A percentile compares a stretch with the other conserved stretches of the same genome.
Conservation (phyloP, 2,113 vertebrate genomes). For the Platysternon megacephalum region DNA sequence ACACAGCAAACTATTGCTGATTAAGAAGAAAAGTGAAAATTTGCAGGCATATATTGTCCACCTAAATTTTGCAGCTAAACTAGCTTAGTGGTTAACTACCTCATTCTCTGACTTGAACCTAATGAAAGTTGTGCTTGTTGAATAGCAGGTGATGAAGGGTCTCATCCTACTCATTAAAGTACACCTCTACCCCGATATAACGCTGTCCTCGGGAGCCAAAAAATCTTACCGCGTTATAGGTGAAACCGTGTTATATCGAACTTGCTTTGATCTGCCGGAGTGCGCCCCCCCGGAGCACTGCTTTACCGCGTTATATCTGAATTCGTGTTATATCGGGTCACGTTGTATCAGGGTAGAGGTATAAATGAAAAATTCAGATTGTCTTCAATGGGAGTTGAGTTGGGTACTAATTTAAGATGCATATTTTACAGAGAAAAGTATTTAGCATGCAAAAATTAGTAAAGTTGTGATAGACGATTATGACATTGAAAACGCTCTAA, state of each 20-base stretch:
- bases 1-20: background rate
- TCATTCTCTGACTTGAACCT: constrained; percentile 32
- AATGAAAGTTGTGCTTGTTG: constrained; percentile 41
- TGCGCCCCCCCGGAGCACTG: no score
- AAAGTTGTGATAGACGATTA: background rate
- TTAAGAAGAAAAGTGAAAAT: background rate
- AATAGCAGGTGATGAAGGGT: constrained; percentile 23
- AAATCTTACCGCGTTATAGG: no score
- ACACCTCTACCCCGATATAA: no score
- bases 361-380: constrained; percentile 50
- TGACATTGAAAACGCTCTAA: background rate
- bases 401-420: constrained; percentile 35
- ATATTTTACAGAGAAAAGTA: constrained; percentile 44
- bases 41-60: background rate
- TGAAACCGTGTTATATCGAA: no score
- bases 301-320: no score
- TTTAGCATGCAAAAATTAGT: constrained; percentile 4
- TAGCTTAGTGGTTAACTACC: background rate
- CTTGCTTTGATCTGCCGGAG: no score
- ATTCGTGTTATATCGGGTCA: no score
- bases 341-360: no score
- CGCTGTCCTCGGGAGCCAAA: no score
- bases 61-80: background rate
- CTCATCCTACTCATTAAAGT: constrained; percentile 32
- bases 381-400: constrained; percentile 40